Base-by-base conservation (phyloP, 2,888 invertebrate species). In the Stenotaenia linearis region DNA sequence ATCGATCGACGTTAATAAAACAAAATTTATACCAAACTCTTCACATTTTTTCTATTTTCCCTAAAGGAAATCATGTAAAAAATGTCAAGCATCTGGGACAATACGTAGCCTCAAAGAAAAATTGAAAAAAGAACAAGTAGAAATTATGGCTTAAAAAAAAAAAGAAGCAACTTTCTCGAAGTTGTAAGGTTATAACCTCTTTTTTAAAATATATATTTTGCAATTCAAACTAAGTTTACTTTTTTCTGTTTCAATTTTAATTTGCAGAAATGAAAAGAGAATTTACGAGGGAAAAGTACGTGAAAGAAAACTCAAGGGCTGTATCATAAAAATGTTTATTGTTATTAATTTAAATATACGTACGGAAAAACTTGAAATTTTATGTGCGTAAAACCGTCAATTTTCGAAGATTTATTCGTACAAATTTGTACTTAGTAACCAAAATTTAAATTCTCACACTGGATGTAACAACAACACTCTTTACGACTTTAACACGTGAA, bases 61-160 rank as follows among this genome's bases (percentile, higher is more conserved):
- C 25, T 25, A 28, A 25, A 69, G 28, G 12, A 69, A 69, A 28
- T 69, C 9, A 23, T 61, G 69, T 0, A 69, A 69, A 69, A 69
- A 69, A 69, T 69, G 69, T 69, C 69, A 69, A 69, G 69, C 69
- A 69, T 69, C 28, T 69, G 69, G 69, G 69, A 69, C 69, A 69
- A 69, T 69, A 25, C 69, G 69, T 69, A 69, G 69, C 69, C 69
- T 69, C 25, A 28, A 69, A 69, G 15, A 28, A 69, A 69, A 69
- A 69, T 15, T 69, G 21, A 23, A 61, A 61, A 61, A 25, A 50
- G 18, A 18, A 50, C 50, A 21, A 50, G 18, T 18, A 4, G 18
- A 50, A 21, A 50, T 3, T 3, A 50, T 18, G 15, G 10, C 1
- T 25, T 25, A 25, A 69, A 69, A 69, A 23, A 61, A 25, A 25